Percentiles rank a stretch among this genome's conserved stretches.
Conservation (phyloP, 2,113 vertebrate genomes). For the Cinclus mexicanus region DNA sequence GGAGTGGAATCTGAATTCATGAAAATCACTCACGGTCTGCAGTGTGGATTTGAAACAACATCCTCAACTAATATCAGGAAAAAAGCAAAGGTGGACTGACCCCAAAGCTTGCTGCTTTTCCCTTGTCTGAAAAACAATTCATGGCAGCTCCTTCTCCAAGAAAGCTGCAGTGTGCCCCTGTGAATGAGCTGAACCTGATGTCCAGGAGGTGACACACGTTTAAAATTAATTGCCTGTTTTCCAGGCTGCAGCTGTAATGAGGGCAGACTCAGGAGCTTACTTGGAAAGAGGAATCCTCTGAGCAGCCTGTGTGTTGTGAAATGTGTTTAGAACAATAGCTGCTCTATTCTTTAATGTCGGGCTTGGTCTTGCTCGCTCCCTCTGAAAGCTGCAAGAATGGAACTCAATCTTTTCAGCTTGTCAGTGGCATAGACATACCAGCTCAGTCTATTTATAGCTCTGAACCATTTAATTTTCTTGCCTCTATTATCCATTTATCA, state of each 20-base stretch:
- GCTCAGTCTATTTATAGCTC: slow-evolving; percentile 32
- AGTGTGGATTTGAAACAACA: background rate
- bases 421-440: background rate
- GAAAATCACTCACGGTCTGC: background rate
- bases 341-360: slow-evolving; percentile 25
- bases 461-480: slow-evolving; percentile 47
- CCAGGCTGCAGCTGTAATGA: slow-evolving; percentile 49
- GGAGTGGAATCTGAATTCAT: background rate
- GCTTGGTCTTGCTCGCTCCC: background rate
- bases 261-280: background rate
- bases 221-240: slow-evolving; percentile 52
- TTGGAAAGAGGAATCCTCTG: slow-evolving; percentile 1
- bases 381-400: slow-evolving; percentile 11
- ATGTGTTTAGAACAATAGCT: slow-evolving; percentile 43
- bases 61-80: background rate
- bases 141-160: background rate
- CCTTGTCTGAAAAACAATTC: background rate
- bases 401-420: slow-evolving; percentile 43
- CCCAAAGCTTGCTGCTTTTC: background rate
- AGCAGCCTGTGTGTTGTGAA: slow-evolving; percentile 29
- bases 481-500: slow-evolving; percentile 35
- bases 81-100: background rate
- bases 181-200: background rate
- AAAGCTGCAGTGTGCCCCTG: background rate
- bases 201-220: background rate